Conservation (phyloP, 1,140 invertebrate genomes). For the Riptortus pedestris region DNA sequence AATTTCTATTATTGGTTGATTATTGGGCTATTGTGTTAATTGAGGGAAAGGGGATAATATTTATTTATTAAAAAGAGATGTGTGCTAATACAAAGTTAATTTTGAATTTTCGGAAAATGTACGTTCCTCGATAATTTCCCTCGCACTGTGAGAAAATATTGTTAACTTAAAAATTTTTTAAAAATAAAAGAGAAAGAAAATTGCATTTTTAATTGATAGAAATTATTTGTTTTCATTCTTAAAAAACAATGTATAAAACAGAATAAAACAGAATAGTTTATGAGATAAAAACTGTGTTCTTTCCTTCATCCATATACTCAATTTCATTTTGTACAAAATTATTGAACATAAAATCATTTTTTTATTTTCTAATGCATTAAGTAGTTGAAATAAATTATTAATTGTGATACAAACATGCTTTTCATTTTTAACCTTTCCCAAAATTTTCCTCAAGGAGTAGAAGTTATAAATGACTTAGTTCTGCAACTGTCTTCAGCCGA, state of each 20-base stretch:
- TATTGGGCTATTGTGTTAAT: slow-evolving; percentile 13
- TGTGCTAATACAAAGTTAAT: neutral
- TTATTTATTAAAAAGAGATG: slow-evolving; percentile 6
- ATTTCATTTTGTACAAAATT: slow-evolving; percentile 13
- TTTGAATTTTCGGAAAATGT: neutral
- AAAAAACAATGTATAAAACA: slow-evolving; percentile 33
- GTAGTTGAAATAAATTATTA: slow-evolving; percentile 28
- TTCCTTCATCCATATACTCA: slow-evolving; percentile 23
- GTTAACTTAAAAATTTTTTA: slow-evolving; percentile 5
- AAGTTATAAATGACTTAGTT: no score
- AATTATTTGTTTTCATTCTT: slow-evolving; percentile 17
- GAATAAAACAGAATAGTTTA: slow-evolving; percentile 34
- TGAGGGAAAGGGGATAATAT: slow-evolving; percentile 2
- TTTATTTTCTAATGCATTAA: slow-evolving; percentile 22
- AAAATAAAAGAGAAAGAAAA: neutral
- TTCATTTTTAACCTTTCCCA: no score
- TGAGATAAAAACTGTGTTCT: slow-evolving; percentile 29
- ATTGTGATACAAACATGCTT: slow-evolving; percentile 24
- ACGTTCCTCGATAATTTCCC: slow-evolving; percentile 13
- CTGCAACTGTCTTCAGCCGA: no score
- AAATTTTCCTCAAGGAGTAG: no score
- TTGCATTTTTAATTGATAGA: slow-evolving; percentile 19
- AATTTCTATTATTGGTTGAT: slow-evolving; percentile 14
- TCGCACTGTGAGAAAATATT: slow-evolving; percentile 16
- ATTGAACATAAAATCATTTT: slow-evolving; percentile 17